These are phyloP conservation scores for Panzeria rudis DNA, from an alignment of 2,888 invertebrate species.

Conservation along the genomic window DNA sequence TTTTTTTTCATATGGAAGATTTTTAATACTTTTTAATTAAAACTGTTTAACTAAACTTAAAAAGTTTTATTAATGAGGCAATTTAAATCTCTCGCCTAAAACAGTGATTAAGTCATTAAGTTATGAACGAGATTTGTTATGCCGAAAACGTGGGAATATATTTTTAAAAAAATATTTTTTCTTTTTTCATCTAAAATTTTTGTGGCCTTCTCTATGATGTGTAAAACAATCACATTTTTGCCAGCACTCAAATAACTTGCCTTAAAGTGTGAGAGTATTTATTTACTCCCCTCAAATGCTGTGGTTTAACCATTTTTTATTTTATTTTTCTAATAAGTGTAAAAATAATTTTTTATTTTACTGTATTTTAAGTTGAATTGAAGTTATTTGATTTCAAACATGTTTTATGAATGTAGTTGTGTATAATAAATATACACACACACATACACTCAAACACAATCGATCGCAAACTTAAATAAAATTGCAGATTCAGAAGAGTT, in stretches of 20 bases:
- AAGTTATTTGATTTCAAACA: slow-evolving; percentile 67
- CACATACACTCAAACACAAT: not conserved
- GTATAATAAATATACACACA: not conserved
- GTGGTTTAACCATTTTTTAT: not conserved
- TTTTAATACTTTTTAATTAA: not conserved
- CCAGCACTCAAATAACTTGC: not conserved
- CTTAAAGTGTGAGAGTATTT: slow-evolving; percentile 14
- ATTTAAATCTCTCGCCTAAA: not conserved
- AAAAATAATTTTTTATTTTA: slow-evolving; percentile 49
- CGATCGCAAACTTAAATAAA: not conserved
- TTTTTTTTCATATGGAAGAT: no score
- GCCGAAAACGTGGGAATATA: slow-evolving; percentile 52
- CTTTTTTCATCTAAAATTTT: not conserved
- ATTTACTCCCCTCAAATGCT: slow-evolving; percentile 26
- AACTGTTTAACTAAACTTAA: not conserved
- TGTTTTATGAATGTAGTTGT: slow-evolving; percentile 29
- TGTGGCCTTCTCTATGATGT: slow-evolving; percentile 31
- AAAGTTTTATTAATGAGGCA: not conserved
- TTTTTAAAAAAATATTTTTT: not conserved
- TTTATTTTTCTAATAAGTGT: slow-evolving; percentile 21
- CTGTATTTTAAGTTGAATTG: slow-evolving; percentile 52
- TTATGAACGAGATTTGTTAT: slow-evolving; percentile 22
- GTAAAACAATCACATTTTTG: slow-evolving; percentile 42
- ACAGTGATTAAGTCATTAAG: slow-evolving; percentile 3
- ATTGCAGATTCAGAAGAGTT: not conserved